phyloP scores from a whole-genome alignment of 1,140 invertebrate species.

The Lordiphosa stackelbergi region DNA sequence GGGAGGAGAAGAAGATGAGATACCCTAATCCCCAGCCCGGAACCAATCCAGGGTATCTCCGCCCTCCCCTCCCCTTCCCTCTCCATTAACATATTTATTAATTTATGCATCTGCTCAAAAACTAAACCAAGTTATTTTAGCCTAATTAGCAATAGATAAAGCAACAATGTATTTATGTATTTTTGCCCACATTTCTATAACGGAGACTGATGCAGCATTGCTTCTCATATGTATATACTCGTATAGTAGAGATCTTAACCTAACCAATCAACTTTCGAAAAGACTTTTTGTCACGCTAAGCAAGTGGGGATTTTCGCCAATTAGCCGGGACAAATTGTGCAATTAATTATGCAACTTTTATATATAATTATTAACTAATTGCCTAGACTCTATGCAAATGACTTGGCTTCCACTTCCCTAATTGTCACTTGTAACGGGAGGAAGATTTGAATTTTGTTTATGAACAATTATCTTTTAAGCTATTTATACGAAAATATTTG shows the following conservation, averaged over 20 bases:
- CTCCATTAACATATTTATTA: constrained; percentile 15
- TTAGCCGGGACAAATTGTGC: constrained; percentile 52
- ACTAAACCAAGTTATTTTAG: constrained; percentile 14
- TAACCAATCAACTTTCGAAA: constrained; percentile 16
- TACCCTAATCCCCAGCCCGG: constrained; percentile 17
- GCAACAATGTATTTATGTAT: constrained; percentile 32
- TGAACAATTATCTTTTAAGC: too few species aligned
- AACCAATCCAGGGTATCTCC: background rate
- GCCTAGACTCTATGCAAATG: constrained; percentile 17
- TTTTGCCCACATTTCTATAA: constrained; percentile 43
- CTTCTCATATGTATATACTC: constrained; percentile 33
- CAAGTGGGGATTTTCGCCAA: constrained; percentile 36
- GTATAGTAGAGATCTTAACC: constrained; percentile 9
- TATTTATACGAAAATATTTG: too few species aligned
- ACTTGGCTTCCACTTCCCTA: too few species aligned
- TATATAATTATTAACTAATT: constrained; percentile 44
- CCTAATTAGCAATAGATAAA: constrained; percentile 56
- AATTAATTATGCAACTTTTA: constrained; percentile 43
- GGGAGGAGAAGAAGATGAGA: constrained; percentile 15
- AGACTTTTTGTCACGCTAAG: constrained; percentile 45
- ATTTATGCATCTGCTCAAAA: constrained; percentile 30
- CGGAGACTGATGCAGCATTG: constrained; percentile 55
- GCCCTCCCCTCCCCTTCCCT: too few species aligned
- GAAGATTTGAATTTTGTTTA: too few species aligned
- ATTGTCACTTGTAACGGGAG: too few species aligned